phyloP scores from a whole-genome alignment of 2,113 vertebrate species.

The Pipra filicauda region DNA sequence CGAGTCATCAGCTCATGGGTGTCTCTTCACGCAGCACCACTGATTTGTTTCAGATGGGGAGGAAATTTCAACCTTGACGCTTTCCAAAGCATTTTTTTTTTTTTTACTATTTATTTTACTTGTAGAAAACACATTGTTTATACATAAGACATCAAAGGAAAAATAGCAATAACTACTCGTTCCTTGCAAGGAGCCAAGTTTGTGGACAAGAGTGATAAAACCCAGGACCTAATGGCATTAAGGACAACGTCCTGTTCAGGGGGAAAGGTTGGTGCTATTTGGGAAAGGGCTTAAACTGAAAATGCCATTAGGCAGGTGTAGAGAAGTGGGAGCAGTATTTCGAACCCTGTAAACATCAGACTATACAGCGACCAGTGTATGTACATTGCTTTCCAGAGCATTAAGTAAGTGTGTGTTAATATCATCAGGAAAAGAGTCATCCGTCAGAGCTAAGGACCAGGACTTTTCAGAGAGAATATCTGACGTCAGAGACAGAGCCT shows the following conservation, averaged over 20 bases:
- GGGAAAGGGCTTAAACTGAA: not conserved
- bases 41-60: constrained; percentile 29
- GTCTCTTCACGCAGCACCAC: not conserved
- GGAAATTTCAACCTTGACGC: not conserved
- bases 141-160: not conserved
- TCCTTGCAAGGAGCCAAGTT: not conserved
- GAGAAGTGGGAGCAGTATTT: constrained; percentile 60
- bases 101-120: not conserved
- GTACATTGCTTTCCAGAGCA: constrained; percentile 96
- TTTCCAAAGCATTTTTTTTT: not conserved
- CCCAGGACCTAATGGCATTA: constrained; percentile 27
- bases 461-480: constrained; percentile 93
- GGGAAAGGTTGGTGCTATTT: not conserved
- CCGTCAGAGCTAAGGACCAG: constrained; percentile 97
- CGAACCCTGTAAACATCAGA: constrained; percentile 79
- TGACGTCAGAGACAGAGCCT: constrained; percentile 98
- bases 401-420: constrained; percentile 93
- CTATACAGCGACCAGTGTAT: constrained; percentile 77
- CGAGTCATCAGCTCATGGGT: not conserved
- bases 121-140: not conserved
- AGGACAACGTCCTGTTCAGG: not conserved
- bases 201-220: not conserved
- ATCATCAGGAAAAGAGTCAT: constrained; percentile 94
- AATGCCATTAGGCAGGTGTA: constrained; percentile 49
- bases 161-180: not conserved